phyloP scores from a whole-genome alignment of 2,888 invertebrate genomes.

The Norana najaformis region DNA sequence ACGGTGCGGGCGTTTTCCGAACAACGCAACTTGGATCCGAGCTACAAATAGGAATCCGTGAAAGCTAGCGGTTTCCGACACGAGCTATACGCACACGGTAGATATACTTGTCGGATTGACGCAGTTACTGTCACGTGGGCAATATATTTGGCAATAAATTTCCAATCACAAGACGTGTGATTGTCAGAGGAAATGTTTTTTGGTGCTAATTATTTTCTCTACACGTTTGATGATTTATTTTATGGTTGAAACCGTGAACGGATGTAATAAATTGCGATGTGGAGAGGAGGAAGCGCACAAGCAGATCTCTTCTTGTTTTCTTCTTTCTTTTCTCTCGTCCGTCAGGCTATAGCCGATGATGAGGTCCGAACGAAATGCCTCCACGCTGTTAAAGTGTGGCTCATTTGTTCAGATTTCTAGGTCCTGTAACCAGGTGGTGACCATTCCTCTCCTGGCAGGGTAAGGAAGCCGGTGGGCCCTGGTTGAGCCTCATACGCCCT shows the following conservation, averaged over 20 bases:
- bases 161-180: background rate
- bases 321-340: too few relatives aligned
- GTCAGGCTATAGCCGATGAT: too few relatives aligned
- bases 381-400: too few relatives aligned
- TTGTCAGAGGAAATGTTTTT: background rate
- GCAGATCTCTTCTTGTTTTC: too few relatives aligned
- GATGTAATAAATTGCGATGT: background rate
- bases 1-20: background rate
- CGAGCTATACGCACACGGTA: background rate
- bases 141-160: constrained; percentile 13
- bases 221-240: background rate
- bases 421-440: too few relatives aligned
- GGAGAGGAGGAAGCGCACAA: background rate
- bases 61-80: background rate
- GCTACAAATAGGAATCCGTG: background rate
- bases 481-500: too few relatives aligned
- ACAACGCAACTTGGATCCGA: background rate
- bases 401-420: too few relatives aligned
- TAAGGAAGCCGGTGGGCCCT: too few relatives aligned
- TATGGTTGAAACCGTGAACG: background rate
- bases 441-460: too few relatives aligned
- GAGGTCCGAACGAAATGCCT: too few relatives aligned
- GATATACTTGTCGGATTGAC: background rate
- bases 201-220: background rate
- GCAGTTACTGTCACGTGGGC: background rate